A percentile compares a stretch with the other conserved stretches of the same genome.
phyloP scores from a whole-genome alignment of 2,797 vertebrate species.

The Prunella strophiata region DNA sequence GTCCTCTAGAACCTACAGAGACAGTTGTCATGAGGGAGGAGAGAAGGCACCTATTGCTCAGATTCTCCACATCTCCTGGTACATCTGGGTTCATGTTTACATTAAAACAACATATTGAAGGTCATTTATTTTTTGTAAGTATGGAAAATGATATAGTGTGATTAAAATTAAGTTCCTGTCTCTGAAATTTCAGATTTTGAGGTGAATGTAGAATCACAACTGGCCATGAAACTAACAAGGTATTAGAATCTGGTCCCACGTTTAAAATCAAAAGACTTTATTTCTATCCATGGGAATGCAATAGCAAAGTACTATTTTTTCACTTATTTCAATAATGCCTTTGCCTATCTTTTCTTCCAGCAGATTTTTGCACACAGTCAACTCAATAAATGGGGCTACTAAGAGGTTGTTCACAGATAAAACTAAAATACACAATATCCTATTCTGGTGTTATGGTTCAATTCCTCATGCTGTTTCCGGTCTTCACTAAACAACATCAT shows the following conservation, averaged over 20 bases:
- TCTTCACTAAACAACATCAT: background rate
- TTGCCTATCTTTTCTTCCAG: background rate
- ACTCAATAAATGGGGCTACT: background rate
- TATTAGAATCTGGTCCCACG: accelerated
- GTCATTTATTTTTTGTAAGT: background rate
- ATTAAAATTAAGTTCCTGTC: background rate
- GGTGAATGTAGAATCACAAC: background rate
- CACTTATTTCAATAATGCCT: background rate
- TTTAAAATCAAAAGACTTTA: background rate
- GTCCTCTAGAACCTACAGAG: background rate
- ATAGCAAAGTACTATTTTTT: background rate
- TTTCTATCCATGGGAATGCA: background rate
- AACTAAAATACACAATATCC: background rate
- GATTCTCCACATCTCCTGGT: background rate
- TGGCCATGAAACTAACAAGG: background rate
- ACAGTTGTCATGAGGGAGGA: background rate
- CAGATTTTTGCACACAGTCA: background rate
- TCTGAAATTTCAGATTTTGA: background rate
- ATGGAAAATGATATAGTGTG: background rate
- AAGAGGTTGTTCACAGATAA: background rate
- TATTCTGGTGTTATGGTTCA: background rate
- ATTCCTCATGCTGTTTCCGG: background rate
- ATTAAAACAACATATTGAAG: background rate
- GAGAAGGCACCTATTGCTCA: background rate
- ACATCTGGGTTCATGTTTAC: background rate